phyloP scores from a whole-genome alignment of 2,888 invertebrate species.

The Sepioteuthis lessoniana region DNA sequence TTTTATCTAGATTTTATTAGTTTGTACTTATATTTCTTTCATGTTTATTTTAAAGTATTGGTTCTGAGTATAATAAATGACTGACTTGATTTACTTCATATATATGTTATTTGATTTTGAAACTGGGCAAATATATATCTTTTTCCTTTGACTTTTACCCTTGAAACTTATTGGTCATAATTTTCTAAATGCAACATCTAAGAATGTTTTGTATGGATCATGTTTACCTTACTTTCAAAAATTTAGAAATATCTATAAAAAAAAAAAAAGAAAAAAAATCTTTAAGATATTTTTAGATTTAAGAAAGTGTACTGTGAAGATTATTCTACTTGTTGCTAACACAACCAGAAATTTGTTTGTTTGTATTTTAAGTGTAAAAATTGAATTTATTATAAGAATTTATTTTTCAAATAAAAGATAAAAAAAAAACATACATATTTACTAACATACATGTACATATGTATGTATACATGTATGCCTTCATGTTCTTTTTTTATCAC shows the following conservation, averaged over 20 bases:
- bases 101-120: neutral
- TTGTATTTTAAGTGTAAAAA: neutral
- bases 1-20: neutral
- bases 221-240: neutral
- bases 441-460: constrained; percentile 35
- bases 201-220: neutral
- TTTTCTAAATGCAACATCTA: neutral
- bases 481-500: neutral
- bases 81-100: neutral
- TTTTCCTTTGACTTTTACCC: neutral
- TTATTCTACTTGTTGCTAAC: neutral
- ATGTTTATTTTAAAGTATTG: neutral
- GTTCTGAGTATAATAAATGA: neutral
- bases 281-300: neutral
- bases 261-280: too few relatives aligned
- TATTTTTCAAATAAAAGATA: neutral
- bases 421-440: constrained; percentile 13
- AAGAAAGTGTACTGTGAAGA: neutral
- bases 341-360: neutral
- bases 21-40: neutral
- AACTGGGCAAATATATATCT: neutral
- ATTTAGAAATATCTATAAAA: neutral
- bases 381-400: neutral
- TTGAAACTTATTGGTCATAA: neutral
- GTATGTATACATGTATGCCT: neutral